Evolutionary conservation across 2,888 invertebrate genomes (phyloP), one percentile per base, ranked within the genome.

Genomic region (Antitype chi): DNA sequence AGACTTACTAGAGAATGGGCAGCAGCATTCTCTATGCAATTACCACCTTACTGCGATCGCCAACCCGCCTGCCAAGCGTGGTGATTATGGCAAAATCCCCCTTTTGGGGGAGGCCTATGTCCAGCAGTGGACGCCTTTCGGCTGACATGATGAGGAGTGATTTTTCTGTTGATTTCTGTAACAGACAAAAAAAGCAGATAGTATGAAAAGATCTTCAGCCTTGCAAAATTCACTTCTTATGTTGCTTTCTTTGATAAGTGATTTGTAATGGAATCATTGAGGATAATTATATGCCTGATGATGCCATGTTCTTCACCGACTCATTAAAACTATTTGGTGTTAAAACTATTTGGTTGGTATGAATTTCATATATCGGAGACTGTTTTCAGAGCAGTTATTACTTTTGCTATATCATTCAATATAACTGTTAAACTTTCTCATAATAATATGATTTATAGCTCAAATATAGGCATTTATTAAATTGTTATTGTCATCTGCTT

Each of bases 341-440:
- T 1, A 3, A 62, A 7, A 32, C 7, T 38, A n/a, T 63, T 8
- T 17, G 38, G 4, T n/a, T 63, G 9, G 6, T n/a, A n/a, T n/a
- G 11, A 11, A n/a, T 63, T 63, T 63, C 11, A 25, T 38, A 38
- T 63, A n/a, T 20, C 25, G 49, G 15, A 32, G 20, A 63, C 32
- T 17, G 13, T 17, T 49, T 52, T 38, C 52, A 17, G 20, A 72
- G 23, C 49, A 38, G 25, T 25, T 49, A 23, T 25, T 38, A 49
- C 15, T 25, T 3, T 71, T 23, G 49, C n/a, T 38, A 71, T 25
- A 71, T 72, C 25, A 72, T 71, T 23, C 72, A 25, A 23, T 72
- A 20, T 25, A 43, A 25, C 20, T 69, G 66, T 66, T 43, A 20
- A 38, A 17, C 64, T 38, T 64, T 64, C 38, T 69, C 25, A 63